Evolutionary conservation across 2,888 invertebrate genomes (phyloP).

Genomic region (Nephrotoma flavescens): DNA sequence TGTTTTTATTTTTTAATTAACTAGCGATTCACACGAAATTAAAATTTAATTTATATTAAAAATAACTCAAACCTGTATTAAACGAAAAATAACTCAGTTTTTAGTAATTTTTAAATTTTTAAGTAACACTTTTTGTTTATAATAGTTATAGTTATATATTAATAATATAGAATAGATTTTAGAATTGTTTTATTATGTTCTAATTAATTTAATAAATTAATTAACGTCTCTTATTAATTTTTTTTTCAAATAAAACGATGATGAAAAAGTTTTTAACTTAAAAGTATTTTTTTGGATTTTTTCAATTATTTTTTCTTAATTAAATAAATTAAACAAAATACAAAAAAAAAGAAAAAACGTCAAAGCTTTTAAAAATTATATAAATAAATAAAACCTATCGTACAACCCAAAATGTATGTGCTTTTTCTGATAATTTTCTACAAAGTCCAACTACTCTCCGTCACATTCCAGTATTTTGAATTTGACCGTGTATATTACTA

Average conservation of each 20-base stretch:
- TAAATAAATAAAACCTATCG: slow-evolving; percentile 37
- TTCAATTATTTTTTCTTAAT: background rate
- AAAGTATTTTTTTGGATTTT: background rate
- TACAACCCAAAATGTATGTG: slow-evolving; percentile 79
- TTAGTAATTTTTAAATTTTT: background rate
- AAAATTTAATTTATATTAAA: background rate
- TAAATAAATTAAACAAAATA: background rate
- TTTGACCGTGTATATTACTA: slow-evolving; percentile 35
- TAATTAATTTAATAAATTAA: background rate
- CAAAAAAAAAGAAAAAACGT: background rate
- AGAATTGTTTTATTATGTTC: background rate
- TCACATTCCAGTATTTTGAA: slow-evolving; percentile 66
- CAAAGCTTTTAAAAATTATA: background rate
- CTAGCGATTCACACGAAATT: background rate
- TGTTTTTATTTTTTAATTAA: background rate
- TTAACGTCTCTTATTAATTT: background rate
- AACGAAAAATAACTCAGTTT: background rate
- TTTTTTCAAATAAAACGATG: background rate
- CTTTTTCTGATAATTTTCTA: slow-evolving; percentile 78
- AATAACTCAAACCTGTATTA: background rate
- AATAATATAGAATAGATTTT: background rate
- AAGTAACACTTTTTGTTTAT: background rate
- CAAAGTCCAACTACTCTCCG: slow-evolving; percentile 84
- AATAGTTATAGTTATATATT: background rate
- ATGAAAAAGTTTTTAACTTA: background rate